Evolutionary conservation across 2,797 vertebrate genomes (phyloP).

Genomic region (Acanthiza pusilla): DNA sequence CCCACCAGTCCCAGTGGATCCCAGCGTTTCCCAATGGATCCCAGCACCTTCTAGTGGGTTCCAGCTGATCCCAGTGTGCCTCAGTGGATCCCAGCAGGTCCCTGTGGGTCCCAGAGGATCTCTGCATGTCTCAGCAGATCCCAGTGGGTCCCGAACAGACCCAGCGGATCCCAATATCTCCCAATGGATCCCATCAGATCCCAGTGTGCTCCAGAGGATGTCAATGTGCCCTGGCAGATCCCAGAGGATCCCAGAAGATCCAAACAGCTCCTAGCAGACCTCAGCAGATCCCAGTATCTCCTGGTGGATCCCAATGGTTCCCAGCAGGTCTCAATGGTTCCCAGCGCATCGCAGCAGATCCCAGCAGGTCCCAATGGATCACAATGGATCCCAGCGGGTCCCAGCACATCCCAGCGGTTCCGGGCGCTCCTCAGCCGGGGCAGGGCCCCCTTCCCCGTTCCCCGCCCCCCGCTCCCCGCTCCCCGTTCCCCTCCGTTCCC

Average conservation of each 20-base stretch:
- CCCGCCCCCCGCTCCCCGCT: background rate
- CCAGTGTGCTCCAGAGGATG: background rate
- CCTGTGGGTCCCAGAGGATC: background rate
- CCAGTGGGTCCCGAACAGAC: no score
- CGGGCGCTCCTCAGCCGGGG: background rate
- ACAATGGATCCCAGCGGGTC: background rate
- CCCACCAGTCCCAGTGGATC: no score
- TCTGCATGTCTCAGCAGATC: rapidly evolving
- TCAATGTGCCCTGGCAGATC: no score
- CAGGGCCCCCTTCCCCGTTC: background rate
- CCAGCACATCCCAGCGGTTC: background rate
- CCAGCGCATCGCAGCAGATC: background rate
- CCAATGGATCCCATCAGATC: background rate
- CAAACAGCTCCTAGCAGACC: rapidly evolving
- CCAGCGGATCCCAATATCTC: rapidly evolving
- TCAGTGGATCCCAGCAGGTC: background rate
- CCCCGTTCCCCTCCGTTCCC: background rate
- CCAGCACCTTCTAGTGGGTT: rapidly evolving
- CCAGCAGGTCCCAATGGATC: no score
- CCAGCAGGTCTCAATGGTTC: no score
- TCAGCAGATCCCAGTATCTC: background rate
- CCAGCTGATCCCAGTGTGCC: rapidly evolving
- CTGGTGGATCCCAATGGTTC: background rate
- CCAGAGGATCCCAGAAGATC: rapidly evolving
- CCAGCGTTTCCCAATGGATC: no score